These are phyloP conservation scores for Poicephalus gulielmi DNA, from an alignment of 2,113 vertebrate genomes.

Conservation along the genomic window DNA sequence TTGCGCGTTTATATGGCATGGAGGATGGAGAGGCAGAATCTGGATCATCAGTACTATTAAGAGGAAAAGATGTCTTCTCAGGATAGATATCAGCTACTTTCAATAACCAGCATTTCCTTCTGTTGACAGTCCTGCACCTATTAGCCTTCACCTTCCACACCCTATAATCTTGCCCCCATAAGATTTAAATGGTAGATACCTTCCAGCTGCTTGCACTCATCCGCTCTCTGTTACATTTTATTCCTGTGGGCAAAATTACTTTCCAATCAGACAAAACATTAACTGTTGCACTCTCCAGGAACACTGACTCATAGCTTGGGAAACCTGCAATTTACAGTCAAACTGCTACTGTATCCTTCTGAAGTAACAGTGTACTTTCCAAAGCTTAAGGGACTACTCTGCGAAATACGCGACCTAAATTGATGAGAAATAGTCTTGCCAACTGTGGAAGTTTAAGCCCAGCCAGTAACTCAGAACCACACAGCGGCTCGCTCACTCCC, in stretches of 20 bases:
- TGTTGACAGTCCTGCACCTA: not conserved
- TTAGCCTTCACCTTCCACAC: not conserved
- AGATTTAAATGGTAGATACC: accelerated
- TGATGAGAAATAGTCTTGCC: not conserved
- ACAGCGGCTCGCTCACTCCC: not conserved
- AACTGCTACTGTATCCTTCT: not conserved
- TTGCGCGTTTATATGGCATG: not conserved
- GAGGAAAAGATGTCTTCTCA: not conserved
- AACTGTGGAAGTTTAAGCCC: not conserved
- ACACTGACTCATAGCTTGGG: not conserved
- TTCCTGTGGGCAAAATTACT: not conserved
- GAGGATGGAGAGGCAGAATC: not conserved
- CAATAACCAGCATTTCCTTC: not conserved
- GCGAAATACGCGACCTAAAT: not conserved
- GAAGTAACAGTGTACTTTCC: not conserved
- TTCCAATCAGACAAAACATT: not conserved
- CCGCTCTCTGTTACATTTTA: no score
- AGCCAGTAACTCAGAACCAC: not conserved
- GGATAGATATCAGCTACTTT: not conserved
- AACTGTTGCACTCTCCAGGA: not conserved
- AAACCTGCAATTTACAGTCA: not conserved
- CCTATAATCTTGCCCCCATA: not conserved
- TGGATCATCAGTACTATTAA: not conserved
- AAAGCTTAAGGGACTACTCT: not conserved
- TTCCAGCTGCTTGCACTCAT: not conserved